Evolutionary conservation across 1,140 invertebrate species (phyloP).

Genomic region (Armadillidium nasatum): DNA sequence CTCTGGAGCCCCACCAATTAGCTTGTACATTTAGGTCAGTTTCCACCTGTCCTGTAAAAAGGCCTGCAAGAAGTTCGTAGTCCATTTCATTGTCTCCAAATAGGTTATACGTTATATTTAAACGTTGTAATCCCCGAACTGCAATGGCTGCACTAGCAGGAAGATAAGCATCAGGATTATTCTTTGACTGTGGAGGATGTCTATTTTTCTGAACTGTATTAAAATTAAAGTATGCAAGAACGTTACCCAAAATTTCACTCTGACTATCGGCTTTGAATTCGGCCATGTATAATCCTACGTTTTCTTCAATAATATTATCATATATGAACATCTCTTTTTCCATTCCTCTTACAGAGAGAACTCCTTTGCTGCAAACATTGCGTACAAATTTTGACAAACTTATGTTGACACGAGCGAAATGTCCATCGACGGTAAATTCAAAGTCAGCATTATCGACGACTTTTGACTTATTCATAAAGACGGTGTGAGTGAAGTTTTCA

Average conservation of each 20-base stretch:
- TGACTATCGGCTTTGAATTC: conserved; percentile 87
- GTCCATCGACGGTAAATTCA: conserved; percentile 77
- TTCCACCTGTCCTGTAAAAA: conserved; percentile 78
- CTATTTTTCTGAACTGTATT: conserved; percentile 76
- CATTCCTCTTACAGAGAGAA: conserved; percentile 87
- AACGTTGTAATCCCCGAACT: conserved; percentile 90
- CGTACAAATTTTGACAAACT: conserved; percentile 77
- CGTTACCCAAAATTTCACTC: conserved; percentile 81
- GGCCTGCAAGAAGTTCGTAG: conserved; percentile 89
- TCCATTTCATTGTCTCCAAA: conserved; percentile 76
- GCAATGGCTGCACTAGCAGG: conserved; percentile 78
- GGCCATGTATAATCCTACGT: conserved; percentile 78
- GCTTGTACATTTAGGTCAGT: conserved; percentile 80
- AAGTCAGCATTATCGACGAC: conserved; percentile 83
- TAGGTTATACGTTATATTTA: conserved; percentile 83
- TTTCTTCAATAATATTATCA: conserved; percentile 70
- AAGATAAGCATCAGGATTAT: conserved; percentile 50
- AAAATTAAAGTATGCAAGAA: conserved; percentile 69
- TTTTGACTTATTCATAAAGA: conserved; percentile 78
- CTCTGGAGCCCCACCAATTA: conserved; percentile 92
- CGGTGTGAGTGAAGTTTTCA: conserved; percentile 85
- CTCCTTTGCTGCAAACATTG: conserved; percentile 74
- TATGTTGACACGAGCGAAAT: conserved; percentile 69
- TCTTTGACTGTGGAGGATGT: conserved; percentile 47
- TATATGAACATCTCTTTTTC: conserved; percentile 83